Percentiles rank a stretch among this genome's conserved stretches.
These are phyloP conservation scores for Temnothorax curvispinosus DNA, from an alignment of 1,140 invertebrate species.

Conservation along the genomic window DNA sequence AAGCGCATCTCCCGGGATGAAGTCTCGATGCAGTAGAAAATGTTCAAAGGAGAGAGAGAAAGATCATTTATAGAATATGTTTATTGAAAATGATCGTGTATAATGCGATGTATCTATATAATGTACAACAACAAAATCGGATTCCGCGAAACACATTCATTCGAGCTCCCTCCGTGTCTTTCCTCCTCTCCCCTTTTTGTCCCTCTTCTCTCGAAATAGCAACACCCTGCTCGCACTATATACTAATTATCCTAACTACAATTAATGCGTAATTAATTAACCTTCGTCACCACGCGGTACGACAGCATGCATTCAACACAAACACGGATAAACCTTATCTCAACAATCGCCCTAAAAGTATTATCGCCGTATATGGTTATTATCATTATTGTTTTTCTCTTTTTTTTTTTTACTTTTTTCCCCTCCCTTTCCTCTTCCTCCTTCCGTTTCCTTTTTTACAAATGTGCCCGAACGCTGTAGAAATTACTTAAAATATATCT, in stretches of 20 bases:
- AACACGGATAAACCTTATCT: slow-evolving; percentile 62
- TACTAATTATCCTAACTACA: slow-evolving; percentile 50
- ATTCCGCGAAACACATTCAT: slow-evolving; percentile 69
- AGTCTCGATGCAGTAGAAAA: neutral
- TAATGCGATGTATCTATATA: slow-evolving; percentile 75
- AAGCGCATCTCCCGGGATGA: neutral
- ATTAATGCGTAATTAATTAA: slow-evolving; percentile 53
- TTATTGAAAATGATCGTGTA: slow-evolving; percentile 78
- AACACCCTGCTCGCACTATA: slow-evolving; percentile 41
- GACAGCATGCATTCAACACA: slow-evolving; percentile 60
- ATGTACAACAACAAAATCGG: slow-evolving; percentile 74
- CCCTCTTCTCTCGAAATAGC: slow-evolving; percentile 22
- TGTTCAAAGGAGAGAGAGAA: neutral
- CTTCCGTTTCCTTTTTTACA: slow-evolving; percentile 39
- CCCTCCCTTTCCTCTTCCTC: neutral
- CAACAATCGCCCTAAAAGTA: slow-evolving; percentile 65
- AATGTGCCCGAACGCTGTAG: slow-evolving; percentile 54
- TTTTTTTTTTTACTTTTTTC: slow-evolving; percentile 5
- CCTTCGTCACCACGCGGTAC: slow-evolving; percentile 33
- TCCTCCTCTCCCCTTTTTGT: neutral
- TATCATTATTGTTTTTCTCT: neutral
- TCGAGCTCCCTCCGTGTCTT: slow-evolving; percentile 58
- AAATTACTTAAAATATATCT: slow-evolving; percentile 68
- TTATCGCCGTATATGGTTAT: slow-evolving; percentile 63
- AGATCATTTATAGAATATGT: slow-evolving; percentile 74